Base-by-base conservation (phyloP, 2,888 invertebrate genomes). In the Rotaria magnacalcarata region DNA sequence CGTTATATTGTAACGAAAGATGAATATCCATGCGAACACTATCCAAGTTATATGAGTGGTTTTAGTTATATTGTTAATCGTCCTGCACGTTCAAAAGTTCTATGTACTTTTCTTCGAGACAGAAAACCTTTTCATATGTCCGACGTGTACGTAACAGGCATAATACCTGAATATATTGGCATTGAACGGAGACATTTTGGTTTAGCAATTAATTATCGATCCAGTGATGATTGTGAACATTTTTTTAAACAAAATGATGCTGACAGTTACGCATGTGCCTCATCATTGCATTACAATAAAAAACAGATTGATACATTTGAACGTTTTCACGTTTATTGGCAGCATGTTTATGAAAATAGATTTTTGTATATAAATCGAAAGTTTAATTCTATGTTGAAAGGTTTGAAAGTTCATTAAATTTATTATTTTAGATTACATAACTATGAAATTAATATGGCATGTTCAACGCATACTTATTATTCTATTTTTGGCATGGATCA, bases 91-190 rank as follows among this genome's bases (percentile, higher is more conserved):
- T 80, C 8, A n/a, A n/a, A 43, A 80, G 24, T 80, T 47, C 24
- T 80, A 1, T 80, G 80, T 80, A 47, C 80, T 41, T 80, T 80
- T 47, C 24, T 47, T 24, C 80, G 80, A 47, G 80, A 80, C 47
- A 47, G n/a, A n/a, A 16, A 24, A 47, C 80, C 80, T 47, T 47
- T 80, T 47, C n/a, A 24, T 47, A 24, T 80, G 8, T 80, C 80
- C 1, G 89, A 89, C 87, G 89, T 89, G 2, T 89, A 88, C 85
- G 88, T 89, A 8, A 89, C 89, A 1, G 89, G 89, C 14, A 80
- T 80, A 41, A 16, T 80, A 47, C 80, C 80, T 11, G 80, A 80
- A 80, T 80, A 80, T 47, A 4, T 80, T 47, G n/a, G n/a, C 19
- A 80, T 80, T 4, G 10, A 47, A n/a, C 43, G 80, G n/a, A 21